phyloP scores from a whole-genome alignment of 2,888 invertebrate genomes.

The Hyposoter didymator region DNA sequence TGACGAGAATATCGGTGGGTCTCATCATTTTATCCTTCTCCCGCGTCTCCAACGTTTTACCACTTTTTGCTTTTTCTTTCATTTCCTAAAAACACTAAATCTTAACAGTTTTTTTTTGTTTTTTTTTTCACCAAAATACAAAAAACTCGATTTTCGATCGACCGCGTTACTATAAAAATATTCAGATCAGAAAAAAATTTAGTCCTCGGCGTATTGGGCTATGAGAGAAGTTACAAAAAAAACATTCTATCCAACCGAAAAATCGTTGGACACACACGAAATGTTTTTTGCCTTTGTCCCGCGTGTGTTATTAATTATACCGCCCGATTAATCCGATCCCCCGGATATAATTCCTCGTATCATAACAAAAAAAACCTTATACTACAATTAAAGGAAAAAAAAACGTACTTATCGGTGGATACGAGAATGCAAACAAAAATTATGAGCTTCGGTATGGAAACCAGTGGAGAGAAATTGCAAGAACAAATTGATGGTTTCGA shows the following conservation, averaged over 20 bases:
- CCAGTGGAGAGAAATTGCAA: not conserved
- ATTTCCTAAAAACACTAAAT: not conserved
- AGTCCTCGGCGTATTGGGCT: too few relatives aligned
- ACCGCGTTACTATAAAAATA: too few relatives aligned
- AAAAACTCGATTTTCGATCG: too few relatives aligned
- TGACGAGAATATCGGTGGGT: conserved; percentile 72
- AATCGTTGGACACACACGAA: too few relatives aligned
- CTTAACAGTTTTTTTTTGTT: too few relatives aligned
- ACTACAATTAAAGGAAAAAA: not conserved
- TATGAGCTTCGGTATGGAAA: not conserved
- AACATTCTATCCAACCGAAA: too few relatives aligned
- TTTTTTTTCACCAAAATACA: not conserved
- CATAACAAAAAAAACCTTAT: not conserved
- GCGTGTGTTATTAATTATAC: not conserved
- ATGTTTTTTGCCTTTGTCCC: not conserved
- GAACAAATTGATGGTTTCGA: not conserved
- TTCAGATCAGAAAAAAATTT: too few relatives aligned
- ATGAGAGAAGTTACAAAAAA: too few relatives aligned
- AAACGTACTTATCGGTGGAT: not conserved
- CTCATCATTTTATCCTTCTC: conserved; percentile 3
- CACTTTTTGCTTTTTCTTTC: not conserved
- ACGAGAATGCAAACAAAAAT: not conserved
- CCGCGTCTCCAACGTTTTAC: not conserved
- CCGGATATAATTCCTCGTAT: not conserved
- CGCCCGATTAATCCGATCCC: not conserved